Base-by-base conservation (phyloP, 2,888 invertebrate species). In the Idaea aversata region DNA sequence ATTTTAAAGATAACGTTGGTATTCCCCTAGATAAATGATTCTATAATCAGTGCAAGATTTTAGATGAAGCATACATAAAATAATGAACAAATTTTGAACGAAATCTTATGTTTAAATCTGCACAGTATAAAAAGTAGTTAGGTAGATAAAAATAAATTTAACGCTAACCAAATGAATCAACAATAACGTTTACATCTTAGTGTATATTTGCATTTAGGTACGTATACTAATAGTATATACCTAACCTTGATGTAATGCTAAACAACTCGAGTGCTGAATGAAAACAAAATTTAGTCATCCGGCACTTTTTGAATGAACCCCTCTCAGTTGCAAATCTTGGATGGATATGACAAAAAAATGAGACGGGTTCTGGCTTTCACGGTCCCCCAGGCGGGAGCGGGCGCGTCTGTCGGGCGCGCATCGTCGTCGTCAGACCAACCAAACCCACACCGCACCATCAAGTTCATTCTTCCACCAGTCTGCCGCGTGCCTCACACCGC, bases 271-370 rank as follows among this genome's bases (percentile, higher is more conserved):
- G 63, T 64, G 60, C 36, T 58, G n/a, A 25, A 59, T 47, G 34
- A 4, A 15, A 61, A 35, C 5, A 62, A 13, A 15, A 47, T 34
- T 57, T 47, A 47, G 13, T 7, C 25, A 38, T 34, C 57, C 62
- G 63, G 16, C 57, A 63, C 74, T 74, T 70, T 77, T 83, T 84
- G 79, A 82, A 80, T 83, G 79, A 83, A 84, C 84, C 83, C 86
- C 79, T 75, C 80, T 75, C 80, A 79, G 85, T 85, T 84, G 87
- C 88, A 89, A 89, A 90, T 88, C 87, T 87, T 87, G 84, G 86
- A 85, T 86, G 85, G 86, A 85, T 77, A 81, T 85, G 85, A 87
- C 85, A 90, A 91, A 90, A 91, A 90, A 88, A 81, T 77, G 77
- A 78, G 82, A 83, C 84, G 85, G 86, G 83, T 81, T 85, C 83